Base-by-base conservation (phyloP, 2,888 invertebrate genomes). In the Brenthis daphne region DNA sequence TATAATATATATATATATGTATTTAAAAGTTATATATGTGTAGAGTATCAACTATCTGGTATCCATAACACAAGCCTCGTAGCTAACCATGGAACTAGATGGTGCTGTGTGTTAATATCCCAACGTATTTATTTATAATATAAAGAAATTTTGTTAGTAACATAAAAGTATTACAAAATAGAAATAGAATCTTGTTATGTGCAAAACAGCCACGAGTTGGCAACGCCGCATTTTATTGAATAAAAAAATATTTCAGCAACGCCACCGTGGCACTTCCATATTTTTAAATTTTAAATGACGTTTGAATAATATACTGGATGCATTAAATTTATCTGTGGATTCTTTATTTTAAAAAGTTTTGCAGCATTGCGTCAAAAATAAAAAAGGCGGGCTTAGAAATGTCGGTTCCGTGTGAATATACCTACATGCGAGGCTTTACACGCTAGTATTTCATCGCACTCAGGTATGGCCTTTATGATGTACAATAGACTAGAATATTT, bases 181-280 rank as follows among this genome's bases (percentile, higher is more conserved):
- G 33, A 29, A 14, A 57, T 64, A 55, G 58, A 53, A 70, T 53
- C 60, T 33, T 60, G 24, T 29, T 29, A 29, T 4, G 29, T 29
- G 29, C 29, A 55, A 24, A 37, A 29, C 85, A 83, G 83, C 79
- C 77, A 67, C 74, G 84, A 76, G 79, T 79, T 79, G 86, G 87
- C 88, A 89, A 87, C 88, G 85, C 80, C 85, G 89, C 88, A 48
- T 69, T 70, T 72, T 70, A 71, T 75, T 71, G 67, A 75, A 71
- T 75, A 72, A 72, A 74, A 71, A 70, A 61, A 64, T 55, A 67
- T 60, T 66, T 70, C 67, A 65, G 63, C 61, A 53, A 60, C 51
- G 16, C 63, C 14, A 24, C 37, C 53, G 48, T 60, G 54, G 71
- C 68, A 64, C 67, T 72, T 68, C 64, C 64, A 64, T 69, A 64